These are phyloP conservation scores for Dromas ardeola DNA, from an alignment of 2,113 vertebrate species.

Conservation along the genomic window DNA sequence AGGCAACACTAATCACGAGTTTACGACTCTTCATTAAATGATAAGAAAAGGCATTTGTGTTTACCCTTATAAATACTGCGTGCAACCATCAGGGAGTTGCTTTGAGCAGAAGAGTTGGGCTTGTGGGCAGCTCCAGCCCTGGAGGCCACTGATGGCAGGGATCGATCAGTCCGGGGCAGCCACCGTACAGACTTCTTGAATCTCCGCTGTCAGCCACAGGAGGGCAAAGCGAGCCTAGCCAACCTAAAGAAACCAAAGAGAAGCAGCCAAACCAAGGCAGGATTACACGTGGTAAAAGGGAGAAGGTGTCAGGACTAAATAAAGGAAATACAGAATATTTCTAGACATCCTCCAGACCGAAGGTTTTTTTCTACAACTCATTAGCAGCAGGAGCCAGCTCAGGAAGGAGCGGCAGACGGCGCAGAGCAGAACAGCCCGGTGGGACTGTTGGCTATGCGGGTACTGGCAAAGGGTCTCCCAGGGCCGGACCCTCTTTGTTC, in stretches of 20 bases:
- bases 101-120: not conserved
- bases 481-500: not conserved
- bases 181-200: not conserved
- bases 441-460: accelerated
- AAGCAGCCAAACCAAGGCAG: not conserved
- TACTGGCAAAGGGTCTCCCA: not conserved
- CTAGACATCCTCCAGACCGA: not conserved
- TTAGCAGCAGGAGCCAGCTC: not conserved
- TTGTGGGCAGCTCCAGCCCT: not conserved
- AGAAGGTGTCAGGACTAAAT: not conserved
- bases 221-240: constrained; percentile 23
- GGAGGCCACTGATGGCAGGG: not conserved
- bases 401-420: not conserved
- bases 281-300: not conserved
- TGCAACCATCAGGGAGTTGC: accelerated
- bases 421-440: accelerated
- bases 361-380: accelerated
- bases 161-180: not conserved
- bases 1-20: not conserved
- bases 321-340: not conserved
- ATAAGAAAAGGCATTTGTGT: not conserved
- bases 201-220: constrained; percentile 28
- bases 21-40: not conserved
- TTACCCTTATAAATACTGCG: not conserved
- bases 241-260: accelerated